phyloP scores from a whole-genome alignment of 2,888 invertebrate species.

The Copidosoma aretas region DNA sequence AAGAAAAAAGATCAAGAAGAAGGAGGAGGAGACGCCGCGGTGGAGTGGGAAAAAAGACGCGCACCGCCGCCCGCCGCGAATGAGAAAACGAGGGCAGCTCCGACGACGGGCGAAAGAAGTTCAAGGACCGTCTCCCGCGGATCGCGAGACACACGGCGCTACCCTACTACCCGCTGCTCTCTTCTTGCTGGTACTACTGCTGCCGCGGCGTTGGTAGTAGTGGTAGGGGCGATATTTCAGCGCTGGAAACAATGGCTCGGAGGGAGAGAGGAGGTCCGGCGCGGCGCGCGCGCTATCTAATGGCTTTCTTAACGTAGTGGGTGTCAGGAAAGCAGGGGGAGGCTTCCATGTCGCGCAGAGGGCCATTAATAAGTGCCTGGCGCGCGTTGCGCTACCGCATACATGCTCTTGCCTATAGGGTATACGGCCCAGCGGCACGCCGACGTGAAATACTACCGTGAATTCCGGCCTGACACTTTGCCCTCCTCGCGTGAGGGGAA shows the following conservation, averaged over 20 bases:
- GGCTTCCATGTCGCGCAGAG: slow-evolving; percentile 26
- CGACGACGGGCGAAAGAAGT: slow-evolving; percentile 11
- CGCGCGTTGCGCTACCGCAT: neutral
- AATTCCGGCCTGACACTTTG: slow-evolving; percentile 53
- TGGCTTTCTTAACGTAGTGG: slow-evolving; percentile 46
- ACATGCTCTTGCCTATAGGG: too few species aligned
- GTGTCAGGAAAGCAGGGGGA: slow-evolving; percentile 18
- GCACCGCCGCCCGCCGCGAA: neutral
- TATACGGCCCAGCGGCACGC: neutral
- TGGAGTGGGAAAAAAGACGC: too few species aligned
- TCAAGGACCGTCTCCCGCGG: slow-evolving; percentile 13
- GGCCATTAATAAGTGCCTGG: slow-evolving; percentile 38
- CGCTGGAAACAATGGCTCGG: slow-evolving; percentile 25
- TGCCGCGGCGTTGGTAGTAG: neutral
- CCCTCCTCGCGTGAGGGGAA: slow-evolving; percentile 34
- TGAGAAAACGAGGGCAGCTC: neutral
- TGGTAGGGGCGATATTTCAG: slow-evolving; percentile 24
- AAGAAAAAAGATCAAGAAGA: too few species aligned
- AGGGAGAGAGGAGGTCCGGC: slow-evolving; percentile 45
- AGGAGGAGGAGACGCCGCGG: too few species aligned
- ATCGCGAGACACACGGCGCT: slow-evolving; percentile 1
- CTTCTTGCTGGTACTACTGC: neutral
- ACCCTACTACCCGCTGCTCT: neutral
- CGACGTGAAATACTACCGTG: slow-evolving; percentile 55
- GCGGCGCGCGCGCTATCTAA: slow-evolving; percentile 47